Base-by-base conservation (phyloP, 2,888 invertebrate species). In the Eupithecia pulchellata region DNA sequence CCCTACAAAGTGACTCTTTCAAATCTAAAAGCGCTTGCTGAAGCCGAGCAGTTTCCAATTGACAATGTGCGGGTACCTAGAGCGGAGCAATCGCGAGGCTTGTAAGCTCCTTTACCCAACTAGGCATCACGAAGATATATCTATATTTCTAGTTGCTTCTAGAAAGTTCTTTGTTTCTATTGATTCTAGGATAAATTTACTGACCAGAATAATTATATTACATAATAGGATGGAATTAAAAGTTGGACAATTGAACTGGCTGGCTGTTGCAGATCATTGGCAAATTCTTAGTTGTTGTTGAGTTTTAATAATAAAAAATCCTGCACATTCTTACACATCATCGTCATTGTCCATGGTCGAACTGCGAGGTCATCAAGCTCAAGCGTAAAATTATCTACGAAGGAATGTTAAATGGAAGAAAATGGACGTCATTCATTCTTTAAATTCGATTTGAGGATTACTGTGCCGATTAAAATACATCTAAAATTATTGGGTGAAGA, bases 11-110 rank as follows among this genome's bases (percentile, higher is more conserved):
- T 82, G 85, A 88, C 88, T 90, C 89, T 91, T 90, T 90, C 86
- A 87, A 90, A 90, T 90, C 88, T 89, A 90, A 91, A 91, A 91
- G 89, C 87, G 89, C 86, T 89, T 83, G 87, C 85, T 79, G 79
- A 83, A 84, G 83, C 82, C 82, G 88, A 89, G 89, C 89, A 90
- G 89, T 90, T 91, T 91, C 90, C 91, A 90, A 91, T 92, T 91
- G 92, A 89, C 91, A 91, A 91, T 92, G 88, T 89, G 88, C 87
- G 42, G 71, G 67, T 85, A 87, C 85, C 81, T 81, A 78, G 80
- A 83, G 78, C 87, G 84, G 81, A 84, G 86, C 90, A 88, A 91
- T 90, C 89, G 91, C 85, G 85, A 84, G 85, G 86, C 82, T 42
- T 86, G 86, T 90, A 89, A 90, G 89, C 88, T 82, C 85, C 88